Evolutionary conservation across 2,113 vertebrate species (phyloP), one percentile per base, ranked within the genome.

Genomic region (Hydrolagus affinis): DNA sequence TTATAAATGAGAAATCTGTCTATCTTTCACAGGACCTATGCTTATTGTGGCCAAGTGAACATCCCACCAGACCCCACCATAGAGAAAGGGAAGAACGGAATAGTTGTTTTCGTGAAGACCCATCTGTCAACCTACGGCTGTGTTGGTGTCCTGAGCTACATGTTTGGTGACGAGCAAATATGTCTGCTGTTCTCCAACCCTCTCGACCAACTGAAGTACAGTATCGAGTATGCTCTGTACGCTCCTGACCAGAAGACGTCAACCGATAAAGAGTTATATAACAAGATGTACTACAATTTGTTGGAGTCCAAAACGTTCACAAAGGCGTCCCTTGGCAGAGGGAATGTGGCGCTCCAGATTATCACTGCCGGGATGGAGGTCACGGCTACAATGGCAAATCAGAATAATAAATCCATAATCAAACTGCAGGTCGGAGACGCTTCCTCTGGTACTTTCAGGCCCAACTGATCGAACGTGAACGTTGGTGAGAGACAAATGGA

Each of bases 1-100:
- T n/a, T n/a, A n/a, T n/a, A n/a, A n/a, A n/a, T n/a, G n/a, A n/a
- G n/a, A n/a, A n/a, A n/a, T n/a, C n/a, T n/a, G n/a, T n/a, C n/a
- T n/a, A n/a, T n/a, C n/a, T 80, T 8, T 80, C 64, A 23, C 76
- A 80, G 76, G 76, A 62, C 76, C 76, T 62, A 80, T 59, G 28
- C 11, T 80, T 28, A 62, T 59, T 62, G 76, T 80, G 76, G 76
- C 59, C n/a, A 23, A 11, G n/a, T 80, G 11, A 1, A 25, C 3
- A 64, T 1, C n/a, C 57, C 76, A 62, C 76, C 76, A 1, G 11
- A 21, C 19, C 57, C n/a, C 59, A 62, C 57, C 76, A 80, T 80
- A 11, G 12, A 28, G 6, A 11, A 0, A 8, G 76, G 76, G n/a
- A 0, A 80, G 23, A 80, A 17, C 8, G 76, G 57, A 62, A 8